Base-by-base conservation (phyloP, 2,888 invertebrate species). In the Callyntrura guangdongensis region DNA sequence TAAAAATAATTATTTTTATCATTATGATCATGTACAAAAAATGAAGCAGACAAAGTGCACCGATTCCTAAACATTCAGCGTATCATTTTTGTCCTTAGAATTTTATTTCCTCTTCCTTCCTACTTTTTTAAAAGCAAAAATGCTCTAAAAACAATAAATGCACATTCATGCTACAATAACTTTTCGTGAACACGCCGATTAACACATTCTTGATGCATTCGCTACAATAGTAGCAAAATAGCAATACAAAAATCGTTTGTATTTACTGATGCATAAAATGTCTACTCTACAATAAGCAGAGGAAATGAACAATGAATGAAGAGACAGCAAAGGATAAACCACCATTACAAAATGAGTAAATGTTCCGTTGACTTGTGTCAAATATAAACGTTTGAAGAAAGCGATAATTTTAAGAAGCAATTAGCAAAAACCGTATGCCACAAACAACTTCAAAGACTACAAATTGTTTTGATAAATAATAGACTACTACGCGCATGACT, bases 321-420 rank as follows among this genome's bases (percentile, higher is more conserved):
- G 47, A 47, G 72, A 20, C 72, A n/a, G n/a, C n/a, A 74, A 74
- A 72, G 11, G 20, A 47, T 36, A 72, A 72, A 72, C 69, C 69
- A 72, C 69, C 69, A 72, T 72, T 17, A 45, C 69, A 36, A 72
- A 72, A 36, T 17, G n/a, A 27, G 67, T 22, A 5, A 6, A n/a
- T 53, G 53, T 53, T 53, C 53, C n/a, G 11, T n/a, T 53, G 2
- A 9, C 14, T 53, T 53, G 53, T 53, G 53, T 53, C 53, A n/a
- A 53, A n/a, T 61, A 22, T 4, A 4, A 0, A 5, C 9, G 5
- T 9, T 8, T 61, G 17, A 61, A 61, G 61, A 61, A 61, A 67
- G 64, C 27, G 27, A 67, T 20, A 8, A 8, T 20, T 67, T 67
- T 22, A 12, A 22, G 64, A 67, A 22, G 22, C 14, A 53, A 53